phyloP scores from a whole-genome alignment of 2,113 vertebrate genomes.

The Burhinus bistriatus region DNA sequence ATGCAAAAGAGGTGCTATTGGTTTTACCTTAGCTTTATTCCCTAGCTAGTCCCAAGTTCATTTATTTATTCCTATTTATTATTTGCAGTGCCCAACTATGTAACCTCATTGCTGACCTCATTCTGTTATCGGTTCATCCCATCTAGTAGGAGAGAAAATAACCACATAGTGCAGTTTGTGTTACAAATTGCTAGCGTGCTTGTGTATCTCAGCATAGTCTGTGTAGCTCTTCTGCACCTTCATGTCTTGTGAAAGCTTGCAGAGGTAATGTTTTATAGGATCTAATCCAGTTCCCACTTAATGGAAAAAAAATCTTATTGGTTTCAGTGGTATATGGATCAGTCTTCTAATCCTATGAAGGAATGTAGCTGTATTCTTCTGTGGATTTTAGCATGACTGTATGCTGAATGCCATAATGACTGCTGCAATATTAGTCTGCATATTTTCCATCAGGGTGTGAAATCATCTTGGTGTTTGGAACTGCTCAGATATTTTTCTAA shows the following conservation, averaged over 20 bases:
- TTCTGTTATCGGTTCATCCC: neutral
- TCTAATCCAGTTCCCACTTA: neutral
- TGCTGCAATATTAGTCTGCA: constrained; percentile 21
- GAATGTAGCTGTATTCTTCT: constrained; percentile 46
- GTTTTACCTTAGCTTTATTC: neutral
- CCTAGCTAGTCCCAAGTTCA: neutral
- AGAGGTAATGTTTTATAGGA: constrained; percentile 8
- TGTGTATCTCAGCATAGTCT: neutral
- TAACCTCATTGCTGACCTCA: neutral
- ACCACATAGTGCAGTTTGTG: neutral
- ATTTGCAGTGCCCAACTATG: neutral
- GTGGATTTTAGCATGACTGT: constrained; percentile 40
- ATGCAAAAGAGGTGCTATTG: neutral
- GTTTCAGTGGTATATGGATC: constrained; percentile 7
- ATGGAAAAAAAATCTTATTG: constrained; percentile 28
- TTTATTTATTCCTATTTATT: constrained; percentile 2
- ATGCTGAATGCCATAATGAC: constrained; percentile 29
- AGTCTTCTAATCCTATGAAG: constrained; percentile 19
- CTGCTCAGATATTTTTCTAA: constrained; percentile 52
- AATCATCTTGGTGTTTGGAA: constrained; percentile 66
- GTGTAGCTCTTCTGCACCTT: neutral
- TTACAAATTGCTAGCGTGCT: neutral
- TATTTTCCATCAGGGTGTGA: constrained; percentile 56
- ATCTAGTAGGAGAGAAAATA: neutral
- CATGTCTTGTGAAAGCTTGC: neutral